These are phyloP conservation scores for Iphiclides podalirius DNA, from an alignment of 2,888 invertebrate species.

Conservation along the genomic window DNA sequence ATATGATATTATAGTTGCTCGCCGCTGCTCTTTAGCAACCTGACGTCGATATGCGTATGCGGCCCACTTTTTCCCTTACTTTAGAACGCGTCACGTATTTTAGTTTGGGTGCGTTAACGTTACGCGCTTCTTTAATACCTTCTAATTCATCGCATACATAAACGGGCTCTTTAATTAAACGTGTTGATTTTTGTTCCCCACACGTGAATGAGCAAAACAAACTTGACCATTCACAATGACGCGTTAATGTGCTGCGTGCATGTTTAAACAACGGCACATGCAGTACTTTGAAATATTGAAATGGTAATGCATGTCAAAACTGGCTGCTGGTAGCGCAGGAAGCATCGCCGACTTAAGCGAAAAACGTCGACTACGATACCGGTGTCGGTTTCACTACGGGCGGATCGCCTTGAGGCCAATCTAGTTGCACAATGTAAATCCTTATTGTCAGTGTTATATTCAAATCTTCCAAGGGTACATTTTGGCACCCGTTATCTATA, in stretches of 20 bases:
- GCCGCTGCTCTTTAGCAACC: not conserved
- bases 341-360: constrained; percentile 37
- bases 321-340: constrained; percentile 34
- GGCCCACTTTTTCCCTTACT: constrained; percentile 5
- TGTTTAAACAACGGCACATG: constrained; percentile 18
- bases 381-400: constrained; percentile 52
- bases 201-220: constrained; percentile 13
- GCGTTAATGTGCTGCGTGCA: constrained; percentile 12
- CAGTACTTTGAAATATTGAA: constrained; percentile 16
- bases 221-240: constrained; percentile 18
- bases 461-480: not conserved
- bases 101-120: constrained; percentile 4
- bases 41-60: not conserved
- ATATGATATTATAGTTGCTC: constrained; percentile 11
- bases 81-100: constrained; percentile 8
- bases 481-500: too few relatives aligned
- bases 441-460: not conserved
- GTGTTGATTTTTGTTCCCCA: constrained; percentile 13
- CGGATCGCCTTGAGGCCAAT: constrained; percentile 51
- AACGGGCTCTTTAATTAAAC: constrained; percentile 14
- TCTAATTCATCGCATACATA: constrained; percentile 11
- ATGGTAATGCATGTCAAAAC: constrained; percentile 17
- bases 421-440: constrained; percentile 44
- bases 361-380: constrained; percentile 49
- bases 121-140: constrained; percentile 8